These are phyloP conservation scores for Cygnus atratus DNA, from an alignment of 2,113 vertebrate species.

Conservation along the genomic window DNA sequence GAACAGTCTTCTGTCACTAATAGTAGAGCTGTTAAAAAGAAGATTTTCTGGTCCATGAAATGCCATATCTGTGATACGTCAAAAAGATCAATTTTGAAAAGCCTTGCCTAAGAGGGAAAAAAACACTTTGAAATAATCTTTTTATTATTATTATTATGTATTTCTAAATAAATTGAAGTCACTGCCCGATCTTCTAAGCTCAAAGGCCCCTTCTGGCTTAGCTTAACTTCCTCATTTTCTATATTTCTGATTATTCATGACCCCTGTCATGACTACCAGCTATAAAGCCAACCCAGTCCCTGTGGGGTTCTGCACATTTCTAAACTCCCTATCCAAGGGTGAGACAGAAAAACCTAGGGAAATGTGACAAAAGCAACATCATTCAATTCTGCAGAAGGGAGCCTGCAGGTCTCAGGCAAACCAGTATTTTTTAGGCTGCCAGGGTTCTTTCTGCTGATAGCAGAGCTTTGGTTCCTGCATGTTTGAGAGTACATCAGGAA, in stretches of 20 bases:
- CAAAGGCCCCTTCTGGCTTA: neutral
- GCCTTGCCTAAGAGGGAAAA: neutral
- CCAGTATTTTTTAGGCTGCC: neutral
- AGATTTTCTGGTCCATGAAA: neutral
- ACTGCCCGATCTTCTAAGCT: neutral
- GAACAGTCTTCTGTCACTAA: neutral
- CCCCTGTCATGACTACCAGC: neutral
- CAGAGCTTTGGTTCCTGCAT: neutral
- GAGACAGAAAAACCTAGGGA: neutral
- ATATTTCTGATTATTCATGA: neutral
- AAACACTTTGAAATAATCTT: neutral
- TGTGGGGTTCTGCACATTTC: neutral
- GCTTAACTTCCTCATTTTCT: neutral
- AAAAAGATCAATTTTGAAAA: conserved; percentile 4
- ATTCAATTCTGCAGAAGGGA: neutral
- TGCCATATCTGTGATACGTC: neutral
- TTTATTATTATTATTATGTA: neutral
- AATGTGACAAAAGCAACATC: neutral
- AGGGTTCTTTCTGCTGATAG: neutral
- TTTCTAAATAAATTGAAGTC: conserved; percentile 9
- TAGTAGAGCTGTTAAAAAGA: neutral
- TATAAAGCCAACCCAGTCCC: neutral
- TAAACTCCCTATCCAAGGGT: neutral
- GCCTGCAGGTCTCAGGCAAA: neutral
- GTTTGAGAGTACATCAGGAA: neutral